These are phyloP conservation scores for Trichopoda pennipes DNA, from an alignment of 2,888 invertebrate species.

Conservation along the genomic window DNA sequence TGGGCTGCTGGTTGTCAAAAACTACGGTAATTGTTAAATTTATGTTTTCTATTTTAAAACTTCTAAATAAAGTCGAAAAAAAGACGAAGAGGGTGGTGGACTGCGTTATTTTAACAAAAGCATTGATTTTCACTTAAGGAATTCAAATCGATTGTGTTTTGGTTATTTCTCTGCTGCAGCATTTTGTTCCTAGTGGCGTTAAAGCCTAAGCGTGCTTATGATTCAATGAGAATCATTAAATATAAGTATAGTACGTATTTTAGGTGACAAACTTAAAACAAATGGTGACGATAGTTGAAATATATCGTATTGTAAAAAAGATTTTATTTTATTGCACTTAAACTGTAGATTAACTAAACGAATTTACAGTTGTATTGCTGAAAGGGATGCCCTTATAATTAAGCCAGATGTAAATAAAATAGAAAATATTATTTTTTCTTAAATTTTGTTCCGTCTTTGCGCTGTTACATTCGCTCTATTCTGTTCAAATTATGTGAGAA, in stretches of 20 bases:
- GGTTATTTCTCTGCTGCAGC: slow-evolving; percentile 13
- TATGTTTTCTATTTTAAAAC: slow-evolving; percentile 59
- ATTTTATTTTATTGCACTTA: too few relatives aligned
- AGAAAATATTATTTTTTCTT: too few relatives aligned
- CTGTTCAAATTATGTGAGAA: too few relatives aligned
- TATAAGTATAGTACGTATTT: slow-evolving; percentile 1
- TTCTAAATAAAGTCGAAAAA: not conserved
- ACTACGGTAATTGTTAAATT: slow-evolving; percentile 19
- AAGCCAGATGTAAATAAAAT: too few relatives aligned
- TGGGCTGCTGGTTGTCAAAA: slow-evolving; percentile 45
- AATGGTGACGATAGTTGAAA: slow-evolving; percentile 5
- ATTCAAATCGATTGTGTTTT: not conserved
- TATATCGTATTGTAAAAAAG: not conserved
- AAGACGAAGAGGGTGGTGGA: slow-evolving; percentile 57
- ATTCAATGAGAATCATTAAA: slow-evolving; percentile 54
- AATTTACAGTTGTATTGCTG: too few relatives aligned
- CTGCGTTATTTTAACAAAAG: slow-evolving; percentile 26
- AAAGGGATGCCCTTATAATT: too few relatives aligned
- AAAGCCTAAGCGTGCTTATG: slow-evolving; percentile 56
- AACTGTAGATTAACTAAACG: too few relatives aligned
- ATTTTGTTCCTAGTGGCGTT: slow-evolving; percentile 25
- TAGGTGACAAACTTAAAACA: slow-evolving; percentile 6
- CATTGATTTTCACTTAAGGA: slow-evolving; percentile 27
- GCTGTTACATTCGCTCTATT: too few relatives aligned
- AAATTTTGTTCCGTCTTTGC: too few relatives aligned